phyloP scores from a whole-genome alignment of 2,797 vertebrate species.

The Catharus ustulatus region DNA sequence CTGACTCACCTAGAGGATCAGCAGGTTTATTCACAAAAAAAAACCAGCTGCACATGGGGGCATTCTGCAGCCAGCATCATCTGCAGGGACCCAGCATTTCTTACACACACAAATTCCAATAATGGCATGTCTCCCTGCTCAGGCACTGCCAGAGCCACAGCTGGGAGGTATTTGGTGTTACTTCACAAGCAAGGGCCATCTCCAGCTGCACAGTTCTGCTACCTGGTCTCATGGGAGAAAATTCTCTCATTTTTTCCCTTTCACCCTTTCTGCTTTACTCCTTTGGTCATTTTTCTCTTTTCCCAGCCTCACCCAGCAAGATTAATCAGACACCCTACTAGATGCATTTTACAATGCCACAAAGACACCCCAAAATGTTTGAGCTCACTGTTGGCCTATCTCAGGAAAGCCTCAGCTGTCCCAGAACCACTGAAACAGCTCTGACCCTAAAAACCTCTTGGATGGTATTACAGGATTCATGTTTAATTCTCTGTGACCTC shows the following conservation, averaged over 20 bases:
- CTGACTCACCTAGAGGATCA: not conserved
- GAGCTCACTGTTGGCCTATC: not conserved
- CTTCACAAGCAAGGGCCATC: not conserved
- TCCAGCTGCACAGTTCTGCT: not conserved
- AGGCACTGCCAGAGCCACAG: not conserved
- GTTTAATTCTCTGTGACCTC: not conserved
- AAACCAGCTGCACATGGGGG: not conserved
- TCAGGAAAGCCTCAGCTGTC: not conserved
- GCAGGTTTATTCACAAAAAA: not conserved
- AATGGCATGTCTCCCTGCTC: not conserved
- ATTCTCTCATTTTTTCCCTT: not conserved
- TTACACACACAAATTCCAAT: not conserved
- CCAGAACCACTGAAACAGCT: not conserved
- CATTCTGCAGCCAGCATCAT: not conserved
- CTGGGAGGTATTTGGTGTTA: not conserved
- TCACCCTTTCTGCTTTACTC: not conserved
- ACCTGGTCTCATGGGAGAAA: not conserved
- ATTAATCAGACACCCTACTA: not conserved
- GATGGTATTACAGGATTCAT: not conserved
- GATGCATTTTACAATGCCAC: too few relatives aligned
- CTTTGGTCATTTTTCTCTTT: not conserved
- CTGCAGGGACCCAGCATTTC: not conserved
- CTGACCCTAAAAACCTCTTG: not conserved
- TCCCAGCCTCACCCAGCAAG: not conserved
- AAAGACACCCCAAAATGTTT: not conserved